These are phyloP conservation scores for Bothrops alternatus DNA, from an alignment of 2,797 vertebrate genomes.

Conservation along the genomic window DNA sequence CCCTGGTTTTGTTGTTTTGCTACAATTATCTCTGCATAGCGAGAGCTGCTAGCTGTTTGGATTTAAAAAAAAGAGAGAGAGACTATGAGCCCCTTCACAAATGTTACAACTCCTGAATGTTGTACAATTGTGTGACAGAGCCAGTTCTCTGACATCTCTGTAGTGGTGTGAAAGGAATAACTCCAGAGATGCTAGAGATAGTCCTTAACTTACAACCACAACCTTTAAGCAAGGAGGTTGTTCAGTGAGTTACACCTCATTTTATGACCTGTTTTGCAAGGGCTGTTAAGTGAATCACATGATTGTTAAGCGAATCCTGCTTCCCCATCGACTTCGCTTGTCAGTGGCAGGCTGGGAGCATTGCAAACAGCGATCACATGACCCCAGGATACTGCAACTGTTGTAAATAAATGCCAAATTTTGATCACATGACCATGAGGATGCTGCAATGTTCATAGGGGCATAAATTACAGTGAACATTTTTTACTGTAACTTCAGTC, in stretches of 20 bases:
- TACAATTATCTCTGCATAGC: background rate
- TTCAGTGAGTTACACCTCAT: background rate
- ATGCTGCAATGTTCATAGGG: background rate
- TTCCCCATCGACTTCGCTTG: background rate
- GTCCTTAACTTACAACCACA: background rate
- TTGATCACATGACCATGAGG: background rate
- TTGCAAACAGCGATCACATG: background rate
- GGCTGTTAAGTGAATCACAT: background rate
- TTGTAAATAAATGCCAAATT: background rate
- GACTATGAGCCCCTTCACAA: background rate
- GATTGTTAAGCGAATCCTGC: background rate
- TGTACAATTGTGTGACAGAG: background rate
- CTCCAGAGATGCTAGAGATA: background rate
- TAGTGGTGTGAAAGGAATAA: background rate
- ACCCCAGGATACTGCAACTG: background rate
- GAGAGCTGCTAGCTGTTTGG: background rate
- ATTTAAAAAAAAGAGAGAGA: too few relatives aligned
- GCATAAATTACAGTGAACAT: background rate
- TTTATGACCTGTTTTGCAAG: background rate
- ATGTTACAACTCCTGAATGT: background rate
- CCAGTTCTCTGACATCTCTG: background rate
- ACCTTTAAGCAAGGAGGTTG: background rate
- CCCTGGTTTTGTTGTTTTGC: background rate
- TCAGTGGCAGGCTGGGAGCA: background rate
- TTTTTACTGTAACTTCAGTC: background rate